Conservation (phyloP, 2,888 invertebrate genomes). For the Andrena praecox region DNA sequence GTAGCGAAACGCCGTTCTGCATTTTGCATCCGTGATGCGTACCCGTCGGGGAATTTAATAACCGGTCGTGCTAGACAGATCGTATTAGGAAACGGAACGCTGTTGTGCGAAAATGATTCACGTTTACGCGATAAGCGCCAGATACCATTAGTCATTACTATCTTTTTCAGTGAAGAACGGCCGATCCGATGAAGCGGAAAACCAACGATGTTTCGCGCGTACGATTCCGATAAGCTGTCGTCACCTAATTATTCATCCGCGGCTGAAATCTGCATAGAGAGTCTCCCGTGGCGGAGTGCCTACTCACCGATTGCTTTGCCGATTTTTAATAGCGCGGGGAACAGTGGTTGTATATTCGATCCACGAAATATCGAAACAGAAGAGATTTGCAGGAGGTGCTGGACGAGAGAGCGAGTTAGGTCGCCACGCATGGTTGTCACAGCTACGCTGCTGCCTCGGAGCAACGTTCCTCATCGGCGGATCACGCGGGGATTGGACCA, state of each 20-base stretch:
- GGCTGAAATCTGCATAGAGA: background rate
- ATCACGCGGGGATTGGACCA: constrained; percentile 26
- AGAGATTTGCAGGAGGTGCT: background rate
- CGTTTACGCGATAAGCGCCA: constrained; percentile 16
- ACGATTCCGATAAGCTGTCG: constrained; percentile 19
- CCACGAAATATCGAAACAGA: background rate
- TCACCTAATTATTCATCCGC: constrained; percentile 32
- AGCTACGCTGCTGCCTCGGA: constrained; percentile 39
- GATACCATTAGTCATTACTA: constrained; percentile 23
- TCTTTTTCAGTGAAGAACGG: constrained; percentile 18
- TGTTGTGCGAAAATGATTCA: constrained; percentile 26
- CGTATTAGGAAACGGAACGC: constrained; percentile 13
- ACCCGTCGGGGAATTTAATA: constrained; percentile 3
- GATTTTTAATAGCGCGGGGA: background rate
- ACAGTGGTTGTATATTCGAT: background rate
- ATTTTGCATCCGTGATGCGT: background rate
- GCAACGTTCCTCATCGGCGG: constrained; percentile 47
- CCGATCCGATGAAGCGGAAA: constrained; percentile 29
- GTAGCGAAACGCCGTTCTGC: background rate
- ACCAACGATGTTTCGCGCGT: constrained; percentile 30
- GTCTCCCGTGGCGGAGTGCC: background rate
- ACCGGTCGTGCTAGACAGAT: constrained; percentile 1
- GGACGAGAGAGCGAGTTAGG: background rate
- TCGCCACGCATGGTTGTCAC: constrained; percentile 1
- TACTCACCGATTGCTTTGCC: background rate